Evolutionary conservation across 2,888 invertebrate genomes (phyloP), one percentile per base, ranked within the genome.

Genomic region (Phymatocera aterrima): DNA sequence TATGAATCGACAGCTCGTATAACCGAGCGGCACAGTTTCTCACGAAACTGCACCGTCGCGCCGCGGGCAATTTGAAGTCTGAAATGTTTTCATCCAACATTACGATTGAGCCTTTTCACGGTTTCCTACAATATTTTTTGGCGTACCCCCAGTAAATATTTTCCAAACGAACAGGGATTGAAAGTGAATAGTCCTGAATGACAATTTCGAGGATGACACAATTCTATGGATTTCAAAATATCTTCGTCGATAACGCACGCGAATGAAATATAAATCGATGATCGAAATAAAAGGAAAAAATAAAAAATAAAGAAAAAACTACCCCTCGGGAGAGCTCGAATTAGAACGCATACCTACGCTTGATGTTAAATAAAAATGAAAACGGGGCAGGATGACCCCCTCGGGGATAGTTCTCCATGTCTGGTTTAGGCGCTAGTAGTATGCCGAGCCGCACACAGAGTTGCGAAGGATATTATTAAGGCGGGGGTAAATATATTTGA

Each of bases 401-500:
- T 21, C 4, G 75, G 40, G 75, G 43, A 75, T 60, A 75, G 75
- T 75, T 54, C 40, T 75, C 57, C 40, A 57, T 43, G 57, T 54
- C 72, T 48, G 72, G 48, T 68, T 68, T 15, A 43, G n/a, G 24
- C 31, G 48, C 34, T 34, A 51, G 34, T 21, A 28, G 48, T 48
- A 24, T 18, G 34, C 18, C 43, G 31, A 51, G 51, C 48, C 46
- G 51, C 40, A 75, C 65, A 57, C 24, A 57, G 57, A 48, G 68
- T 46, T 48, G 64, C 64, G 40, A 75, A 75, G 40, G 78, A 80
- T 78, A 78, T 77, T 80, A 81, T 81, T 80, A 81, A 79, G 80
- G 77, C 61, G 79, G 57, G 75, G 83, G 84, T 83, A 85, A 85
- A 85, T 85, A 84, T 85, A 85, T 85, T 85, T 85, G 84, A 85